Conservation (phyloP, 1,140 invertebrate genomes). For the Paraescarpia echinospica region DNA sequence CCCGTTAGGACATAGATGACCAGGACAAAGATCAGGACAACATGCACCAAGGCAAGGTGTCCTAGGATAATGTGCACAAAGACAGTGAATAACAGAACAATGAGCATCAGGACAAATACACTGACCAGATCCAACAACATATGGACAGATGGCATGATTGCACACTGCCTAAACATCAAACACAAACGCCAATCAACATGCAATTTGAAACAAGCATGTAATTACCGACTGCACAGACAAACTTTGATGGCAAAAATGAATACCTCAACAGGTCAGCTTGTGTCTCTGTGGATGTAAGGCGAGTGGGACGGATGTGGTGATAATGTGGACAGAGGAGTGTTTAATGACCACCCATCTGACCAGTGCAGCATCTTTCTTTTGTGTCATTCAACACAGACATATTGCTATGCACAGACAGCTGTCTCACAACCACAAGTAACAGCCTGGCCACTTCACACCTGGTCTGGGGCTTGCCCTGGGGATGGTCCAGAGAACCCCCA, state of each 20-base stretch:
- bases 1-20: too few relatives aligned
- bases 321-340: neutral
- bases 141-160: neutral
- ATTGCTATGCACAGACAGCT: neutral
- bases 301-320: neutral
- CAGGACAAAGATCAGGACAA: too few relatives aligned
- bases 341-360: neutral
- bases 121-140: neutral
- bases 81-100: neutral
- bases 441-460: neutral
- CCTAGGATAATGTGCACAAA: too few relatives aligned
- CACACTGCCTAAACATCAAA: neutral
- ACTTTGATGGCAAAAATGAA: neutral
- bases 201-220: neutral
- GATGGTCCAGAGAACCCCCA: neutral
- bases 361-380: neutral
- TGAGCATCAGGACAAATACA: neutral
- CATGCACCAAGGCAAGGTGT: too few relatives aligned
- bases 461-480: neutral
- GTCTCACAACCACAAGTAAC: neutral
- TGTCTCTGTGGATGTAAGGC: neutral
- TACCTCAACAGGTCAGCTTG: neutral
- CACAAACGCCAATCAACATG: neutral
- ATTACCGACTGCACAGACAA: neutral
- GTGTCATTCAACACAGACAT: neutral